Percentiles rank a stretch among this genome's conserved stretches.
phyloP scores from a whole-genome alignment of 2,797 vertebrate species.

The Myiothlypis coronata region DNA sequence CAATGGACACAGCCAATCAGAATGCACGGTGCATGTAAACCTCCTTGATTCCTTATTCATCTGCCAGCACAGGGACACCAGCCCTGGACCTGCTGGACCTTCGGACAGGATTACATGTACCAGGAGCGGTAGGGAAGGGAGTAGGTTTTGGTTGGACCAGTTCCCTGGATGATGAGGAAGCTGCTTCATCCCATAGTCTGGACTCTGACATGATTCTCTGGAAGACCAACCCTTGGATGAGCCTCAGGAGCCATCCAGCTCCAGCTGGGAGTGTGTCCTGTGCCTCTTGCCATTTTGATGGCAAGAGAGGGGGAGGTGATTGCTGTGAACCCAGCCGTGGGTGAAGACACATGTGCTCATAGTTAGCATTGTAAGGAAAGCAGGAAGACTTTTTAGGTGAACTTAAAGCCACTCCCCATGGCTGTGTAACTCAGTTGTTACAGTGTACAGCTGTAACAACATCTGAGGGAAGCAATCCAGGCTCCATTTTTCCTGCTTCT shows the following conservation, averaged over 20 bases:
- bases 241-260: accelerated
- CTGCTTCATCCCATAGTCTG: neutral
- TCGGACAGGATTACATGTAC: neutral
- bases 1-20: neutral
- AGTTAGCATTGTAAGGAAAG: neutral
- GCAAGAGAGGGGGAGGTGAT: neutral
- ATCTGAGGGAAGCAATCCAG: neutral
- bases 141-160: neutral
- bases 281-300: neutral
- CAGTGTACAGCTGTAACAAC: neutral
- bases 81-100: neutral
- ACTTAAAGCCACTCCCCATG: neutral
- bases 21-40: conserved; percentile 50
- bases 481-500: neutral
- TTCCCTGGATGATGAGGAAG: neutral
- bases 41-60: neutral
- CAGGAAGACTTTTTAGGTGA: neutral
- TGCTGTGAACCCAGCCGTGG: neutral
- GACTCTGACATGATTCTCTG: neutral
- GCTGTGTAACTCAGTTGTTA: neutral
- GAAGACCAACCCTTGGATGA: neutral
- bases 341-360: neutral
- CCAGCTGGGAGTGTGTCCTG: neutral
- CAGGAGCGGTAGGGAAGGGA: neutral
- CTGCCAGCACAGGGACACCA: neutral